phyloP scores from a whole-genome alignment of 1,140 invertebrate genomes.

The Drosophila saltans region DNA sequence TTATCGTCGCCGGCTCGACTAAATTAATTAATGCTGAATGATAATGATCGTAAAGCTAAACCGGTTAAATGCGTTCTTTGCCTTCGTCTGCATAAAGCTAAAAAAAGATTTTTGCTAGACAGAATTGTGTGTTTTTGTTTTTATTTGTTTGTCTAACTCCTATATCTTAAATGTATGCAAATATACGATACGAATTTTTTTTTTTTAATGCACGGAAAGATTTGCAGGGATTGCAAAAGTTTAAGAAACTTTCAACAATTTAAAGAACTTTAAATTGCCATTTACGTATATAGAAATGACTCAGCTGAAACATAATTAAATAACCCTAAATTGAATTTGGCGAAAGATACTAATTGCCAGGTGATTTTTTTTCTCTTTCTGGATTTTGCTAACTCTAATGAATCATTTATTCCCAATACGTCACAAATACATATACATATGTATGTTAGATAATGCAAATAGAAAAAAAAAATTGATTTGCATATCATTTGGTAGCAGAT shows the following conservation, averaged over 20 bases:
- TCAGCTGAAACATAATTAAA: background rate
- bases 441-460: too few relatives aligned
- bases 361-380: background rate
- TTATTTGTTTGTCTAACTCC: conserved; percentile 1
- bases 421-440: background rate
- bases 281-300: background rate
- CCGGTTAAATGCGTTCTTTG: conserved; percentile 52
- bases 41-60: conserved; percentile 28
- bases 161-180: conserved; percentile 12
- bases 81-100: conserved; percentile 23
- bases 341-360: background rate
- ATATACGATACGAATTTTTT: background rate
- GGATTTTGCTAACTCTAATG: background rate
- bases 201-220: background rate
- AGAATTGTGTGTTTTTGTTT: background rate
- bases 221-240: background rate
- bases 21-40: conserved; percentile 8
- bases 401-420: background rate
- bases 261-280: background rate
- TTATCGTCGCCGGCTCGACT: conserved; percentile 9
- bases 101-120: conserved; percentile 12
- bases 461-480: too few relatives aligned
- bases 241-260: background rate
- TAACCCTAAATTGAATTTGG: background rate
- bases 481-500: too few relatives aligned